These are phyloP conservation scores for Halcyon malimbica DNA, from an alignment of 2,113 vertebrate genomes.

Conservation along the genomic window DNA sequence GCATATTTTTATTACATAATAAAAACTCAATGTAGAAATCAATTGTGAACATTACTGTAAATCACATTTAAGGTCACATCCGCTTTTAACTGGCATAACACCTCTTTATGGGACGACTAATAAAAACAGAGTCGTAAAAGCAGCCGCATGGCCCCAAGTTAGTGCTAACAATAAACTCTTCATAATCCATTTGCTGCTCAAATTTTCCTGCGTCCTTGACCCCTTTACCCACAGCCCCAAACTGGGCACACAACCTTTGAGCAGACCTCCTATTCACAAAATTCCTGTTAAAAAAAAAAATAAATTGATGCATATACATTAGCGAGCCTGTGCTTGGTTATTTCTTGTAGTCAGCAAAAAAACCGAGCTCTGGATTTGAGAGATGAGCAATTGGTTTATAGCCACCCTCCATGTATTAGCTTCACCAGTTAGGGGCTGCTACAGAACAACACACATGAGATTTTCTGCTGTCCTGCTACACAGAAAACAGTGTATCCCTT, in stretches of 20 bases:
- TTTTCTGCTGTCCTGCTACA: background rate
- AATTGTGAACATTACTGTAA: background rate
- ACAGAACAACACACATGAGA: accelerated
- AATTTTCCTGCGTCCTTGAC: background rate
- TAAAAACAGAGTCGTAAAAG: background rate
- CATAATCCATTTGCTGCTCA: background rate
- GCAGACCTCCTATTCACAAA: background rate
- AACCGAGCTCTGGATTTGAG: background rate
- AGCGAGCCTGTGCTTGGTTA: background rate
- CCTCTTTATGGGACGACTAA: background rate
- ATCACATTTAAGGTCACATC: background rate
- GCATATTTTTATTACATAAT: background rate
- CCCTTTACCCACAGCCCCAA: background rate
- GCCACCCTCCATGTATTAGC: background rate
- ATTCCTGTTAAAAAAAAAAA: background rate
- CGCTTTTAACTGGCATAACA: background rate
- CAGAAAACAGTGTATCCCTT: background rate
- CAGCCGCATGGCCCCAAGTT: background rate
- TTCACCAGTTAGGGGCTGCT: background rate
- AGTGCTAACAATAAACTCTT: background rate
- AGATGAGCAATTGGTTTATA: background rate
- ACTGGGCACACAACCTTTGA: background rate
- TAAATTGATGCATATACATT: too few relatives aligned
- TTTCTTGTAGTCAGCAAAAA: background rate
- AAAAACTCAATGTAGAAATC: background rate